Evolutionary conservation across 2,888 invertebrate genomes (phyloP).

Genomic region (Conops quadrifasciatus): DNA sequence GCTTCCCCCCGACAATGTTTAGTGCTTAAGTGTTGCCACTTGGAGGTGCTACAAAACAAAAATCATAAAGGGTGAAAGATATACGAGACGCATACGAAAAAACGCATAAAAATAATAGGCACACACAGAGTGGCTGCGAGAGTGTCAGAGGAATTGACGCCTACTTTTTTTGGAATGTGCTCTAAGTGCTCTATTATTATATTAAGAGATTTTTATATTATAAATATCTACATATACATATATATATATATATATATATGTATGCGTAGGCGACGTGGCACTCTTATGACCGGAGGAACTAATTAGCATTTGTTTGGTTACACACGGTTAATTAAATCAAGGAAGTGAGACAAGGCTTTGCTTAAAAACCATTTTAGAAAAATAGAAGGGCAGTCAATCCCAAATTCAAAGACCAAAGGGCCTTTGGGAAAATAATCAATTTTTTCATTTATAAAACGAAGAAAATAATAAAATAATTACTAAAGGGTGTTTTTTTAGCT

Average conservation of each 20-base stretch:
- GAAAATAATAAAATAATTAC: too few relatives aligned
- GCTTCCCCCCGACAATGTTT: conserved; percentile 15
- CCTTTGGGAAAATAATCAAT: too few relatives aligned
- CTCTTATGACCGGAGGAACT: conserved; percentile 17
- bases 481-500: too few relatives aligned
- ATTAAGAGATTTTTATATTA: neutral
- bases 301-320: conserved; percentile 26
- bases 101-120: neutral
- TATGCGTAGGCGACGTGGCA: neutral
- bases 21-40: conserved; percentile 34
- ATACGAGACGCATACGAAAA: neutral
- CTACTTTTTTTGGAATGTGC: conserved; percentile 10
- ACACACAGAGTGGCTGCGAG: neutral
- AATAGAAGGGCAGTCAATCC: too few relatives aligned
- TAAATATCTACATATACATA: too few relatives aligned
- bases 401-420: too few relatives aligned
- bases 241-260: neutral
- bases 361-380: too few relatives aligned
- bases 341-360: neutral
- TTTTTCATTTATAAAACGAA: too few relatives aligned
- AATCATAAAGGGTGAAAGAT: neutral
- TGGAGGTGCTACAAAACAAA: conserved; percentile 17
- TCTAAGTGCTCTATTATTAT: neutral
- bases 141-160: conserved; percentile 20
- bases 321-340: conserved; percentile 17